Evolutionary conservation across 2,797 vertebrate species (phyloP).

Genomic region (Semaprochilodus insignis): DNA sequence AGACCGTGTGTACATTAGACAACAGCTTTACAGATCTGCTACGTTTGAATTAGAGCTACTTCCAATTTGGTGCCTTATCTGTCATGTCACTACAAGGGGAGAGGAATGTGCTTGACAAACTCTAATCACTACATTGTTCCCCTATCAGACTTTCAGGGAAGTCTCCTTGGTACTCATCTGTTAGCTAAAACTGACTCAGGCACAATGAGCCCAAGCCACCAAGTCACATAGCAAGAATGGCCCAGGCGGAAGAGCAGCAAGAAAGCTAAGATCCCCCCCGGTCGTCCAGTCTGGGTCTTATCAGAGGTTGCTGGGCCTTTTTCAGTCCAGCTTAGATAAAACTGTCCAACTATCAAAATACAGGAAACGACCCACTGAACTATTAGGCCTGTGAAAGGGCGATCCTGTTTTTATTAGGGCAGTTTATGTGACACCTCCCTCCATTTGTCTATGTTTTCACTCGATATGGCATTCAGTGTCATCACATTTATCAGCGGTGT

Average conservation of each 20-base stretch:
- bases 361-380: slow-evolving; percentile 77
- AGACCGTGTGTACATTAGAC: background rate
- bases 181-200: slow-evolving; percentile 63
- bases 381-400: slow-evolving; percentile 62
- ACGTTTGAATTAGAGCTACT: slow-evolving; percentile 18
- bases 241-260: slow-evolving; percentile 62
- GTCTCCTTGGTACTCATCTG: slow-evolving; percentile 64
- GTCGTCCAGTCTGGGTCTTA: slow-evolving; percentile 73
- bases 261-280: slow-evolving; percentile 59
- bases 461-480: slow-evolving; percentile 43
- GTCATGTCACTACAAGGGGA: slow-evolving; percentile 76
- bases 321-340: slow-evolving; percentile 77
- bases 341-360: slow-evolving; percentile 70
- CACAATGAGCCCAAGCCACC: slow-evolving; percentile 48
- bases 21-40: slow-evolving; percentile 6
- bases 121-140: slow-evolving; percentile 84
- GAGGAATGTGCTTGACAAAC: slow-evolving; percentile 80
- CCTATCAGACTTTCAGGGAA: slow-evolving; percentile 73
- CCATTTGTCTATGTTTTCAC: slow-evolving; percentile 51
- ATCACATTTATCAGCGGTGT: slow-evolving; percentile 54
- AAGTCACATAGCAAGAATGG: slow-evolving; percentile 58
- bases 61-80: slow-evolving; percentile 20
- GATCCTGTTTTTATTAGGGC: slow-evolving; percentile 71
- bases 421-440: slow-evolving; percentile 63
- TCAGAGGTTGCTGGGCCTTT: slow-evolving; percentile 64